These are phyloP conservation scores for Netelia virgata DNA, from an alignment of 2,888 invertebrate genomes.

Conservation along the genomic window DNA sequence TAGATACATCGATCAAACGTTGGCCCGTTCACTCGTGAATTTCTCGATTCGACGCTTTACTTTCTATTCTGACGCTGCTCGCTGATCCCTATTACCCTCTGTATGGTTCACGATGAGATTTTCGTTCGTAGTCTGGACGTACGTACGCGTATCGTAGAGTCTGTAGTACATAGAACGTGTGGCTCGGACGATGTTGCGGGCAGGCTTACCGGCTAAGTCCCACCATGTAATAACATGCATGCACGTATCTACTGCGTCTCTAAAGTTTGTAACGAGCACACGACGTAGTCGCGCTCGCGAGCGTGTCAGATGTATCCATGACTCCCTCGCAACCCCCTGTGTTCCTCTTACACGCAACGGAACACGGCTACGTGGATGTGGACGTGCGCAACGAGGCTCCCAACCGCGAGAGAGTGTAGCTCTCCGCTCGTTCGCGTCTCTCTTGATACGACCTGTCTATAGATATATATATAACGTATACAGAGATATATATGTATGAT, in stretches of 20 bases:
- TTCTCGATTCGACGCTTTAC: too few relatives aligned
- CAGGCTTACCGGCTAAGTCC: slow-evolving; percentile 76
- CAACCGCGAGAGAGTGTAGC: slow-evolving; percentile 33
- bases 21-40: too few relatives aligned
- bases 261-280: slow-evolving; percentile 78
- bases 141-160: not conserved
- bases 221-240: slow-evolving; percentile 78
- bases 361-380: slow-evolving; percentile 45
- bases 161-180: slow-evolving; percentile 65
- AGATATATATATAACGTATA: slow-evolving; percentile 1
- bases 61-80: not conserved
- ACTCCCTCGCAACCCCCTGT: slow-evolving; percentile 54
- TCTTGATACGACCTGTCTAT: slow-evolving; percentile 19
- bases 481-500: not conserved
- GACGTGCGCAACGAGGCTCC: slow-evolving; percentile 17
- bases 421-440: slow-evolving; percentile 41
- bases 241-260: slow-evolving; percentile 71
- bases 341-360: slow-evolving; percentile 57
- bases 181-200: slow-evolving; percentile 73
- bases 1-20: too few relatives aligned
- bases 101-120: not conserved
- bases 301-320: slow-evolving; percentile 32
- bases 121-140: not conserved
- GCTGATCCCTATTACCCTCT: not conserved
- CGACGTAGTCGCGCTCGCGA: slow-evolving; percentile 61